Percentiles rank a stretch among this genome's conserved stretches.
These are phyloP conservation scores for Penaeus monodon DNA, from an alignment of 2,888 invertebrate species.

Conservation along the genomic window DNA sequence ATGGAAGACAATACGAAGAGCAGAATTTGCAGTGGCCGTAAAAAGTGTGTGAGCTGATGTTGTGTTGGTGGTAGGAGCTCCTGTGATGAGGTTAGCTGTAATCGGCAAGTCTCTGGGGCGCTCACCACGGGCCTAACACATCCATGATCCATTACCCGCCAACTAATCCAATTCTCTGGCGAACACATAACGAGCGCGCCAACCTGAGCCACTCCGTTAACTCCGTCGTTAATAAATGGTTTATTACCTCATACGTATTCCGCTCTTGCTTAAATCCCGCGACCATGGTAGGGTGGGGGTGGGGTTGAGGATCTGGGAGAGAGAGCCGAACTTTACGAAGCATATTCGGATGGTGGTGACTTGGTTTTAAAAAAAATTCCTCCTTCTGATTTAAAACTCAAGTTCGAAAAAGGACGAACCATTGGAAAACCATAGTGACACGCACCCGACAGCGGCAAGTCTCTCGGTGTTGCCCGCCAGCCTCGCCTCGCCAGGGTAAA, in stretches of 20 bases:
- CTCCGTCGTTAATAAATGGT: slow-evolving; percentile 6
- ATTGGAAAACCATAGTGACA: too few species aligned
- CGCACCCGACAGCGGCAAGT: too few species aligned
- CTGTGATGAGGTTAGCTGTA: slow-evolving; percentile 3
- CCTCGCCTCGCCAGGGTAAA: slow-evolving; percentile 26
- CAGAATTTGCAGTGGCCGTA: too few species aligned
- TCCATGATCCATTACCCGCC: slow-evolving; percentile 41
- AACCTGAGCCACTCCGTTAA: slow-evolving; percentile 1
- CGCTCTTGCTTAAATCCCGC: background rate
- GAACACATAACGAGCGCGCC: slow-evolving; percentile 48
- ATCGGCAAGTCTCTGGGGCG: slow-evolving; percentile 47
- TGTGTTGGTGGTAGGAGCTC: too few species aligned
- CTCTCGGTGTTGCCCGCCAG: background rate
- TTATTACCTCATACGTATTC: background rate
- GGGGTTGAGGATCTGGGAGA: background rate
- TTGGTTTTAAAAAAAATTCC: too few species aligned
- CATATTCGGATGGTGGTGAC: too few species aligned
- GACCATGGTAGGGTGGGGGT: background rate
- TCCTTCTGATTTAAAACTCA: too few species aligned
- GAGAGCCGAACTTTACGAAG: background rate
- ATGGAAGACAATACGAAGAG: too few species aligned
- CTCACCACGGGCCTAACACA: slow-evolving; percentile 48
- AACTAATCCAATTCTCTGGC: slow-evolving; percentile 44
- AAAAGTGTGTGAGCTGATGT: too few species aligned
- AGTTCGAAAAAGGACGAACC: background rate